Evolutionary conservation across 2,888 invertebrate genomes (phyloP), one percentile per base, ranked within the genome.

Genomic region (Dicycla oo): DNA sequence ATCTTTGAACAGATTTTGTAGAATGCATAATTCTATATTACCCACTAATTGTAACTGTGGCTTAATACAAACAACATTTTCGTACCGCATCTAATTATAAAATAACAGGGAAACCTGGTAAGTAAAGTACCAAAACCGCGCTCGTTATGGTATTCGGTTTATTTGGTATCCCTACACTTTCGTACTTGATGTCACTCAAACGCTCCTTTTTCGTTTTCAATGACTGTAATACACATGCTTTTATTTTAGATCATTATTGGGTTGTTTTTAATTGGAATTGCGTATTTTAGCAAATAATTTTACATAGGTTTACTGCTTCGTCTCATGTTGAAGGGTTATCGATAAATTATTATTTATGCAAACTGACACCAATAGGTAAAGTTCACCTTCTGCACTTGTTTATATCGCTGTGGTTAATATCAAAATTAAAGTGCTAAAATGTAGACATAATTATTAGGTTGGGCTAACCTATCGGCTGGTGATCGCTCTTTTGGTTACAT

Each of bases 151-250:
- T 23, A 43, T 40, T 58, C 53, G 13, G 51, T 66, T 30, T 53
- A 23, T 73, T 73, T 82, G 79, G 53, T 66, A 73, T 63, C 70
- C 80, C 49, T 68, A 76, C 47, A n/a, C 58, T 62, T 45, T 6
- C 45, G 51, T 51, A 51, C 67, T 82, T 60, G 64, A 56, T 40
- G 72, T 38, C 57, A 61, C 69, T 78, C 43, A 26, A 68, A 51
- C 26, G 40, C 23, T 65, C 61, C 57, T 70, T 61, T 63, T 61
- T 51, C 45, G 20, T n/a, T 68, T 5, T 65, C 49, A 56, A 68
- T 57, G 64, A 56, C 57, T 81, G 49, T 64, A 56, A 63, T 40
- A n/a, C 38, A 49, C 47, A 54, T 34, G 47, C 30, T 69, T 57
- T 40, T 47, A 54, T 69, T 75, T 58, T 8, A 51, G 40, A 51